Evolutionary conservation across 2,797 vertebrate genomes (phyloP).

Genomic region (Pelochelys cantorii): DNA sequence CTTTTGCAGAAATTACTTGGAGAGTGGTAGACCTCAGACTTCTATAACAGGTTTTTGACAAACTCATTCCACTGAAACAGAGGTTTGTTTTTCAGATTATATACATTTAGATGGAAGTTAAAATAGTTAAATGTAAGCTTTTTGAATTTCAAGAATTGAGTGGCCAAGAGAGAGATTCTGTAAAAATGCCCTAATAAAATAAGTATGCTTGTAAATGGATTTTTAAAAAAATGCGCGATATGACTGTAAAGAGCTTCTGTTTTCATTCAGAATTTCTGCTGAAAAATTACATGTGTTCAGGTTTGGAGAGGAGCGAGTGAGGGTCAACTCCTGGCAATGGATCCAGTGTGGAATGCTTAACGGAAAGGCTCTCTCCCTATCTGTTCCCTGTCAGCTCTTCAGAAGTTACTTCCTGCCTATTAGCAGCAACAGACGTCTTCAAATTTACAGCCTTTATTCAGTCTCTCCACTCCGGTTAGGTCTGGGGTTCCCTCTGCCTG

Average conservation of each 20-base stretch:
- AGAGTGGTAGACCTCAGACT: background rate
- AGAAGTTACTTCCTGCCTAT: background rate
- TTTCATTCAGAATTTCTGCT: background rate
- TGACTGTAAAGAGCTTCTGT: background rate
- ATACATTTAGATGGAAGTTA: background rate
- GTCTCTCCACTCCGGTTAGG: background rate
- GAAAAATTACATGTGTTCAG: background rate
- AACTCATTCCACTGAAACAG: background rate
- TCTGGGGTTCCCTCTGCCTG: background rate
- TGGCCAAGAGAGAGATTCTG: background rate
- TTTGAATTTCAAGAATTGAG: background rate
- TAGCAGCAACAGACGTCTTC: background rate
- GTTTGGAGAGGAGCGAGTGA: background rate
- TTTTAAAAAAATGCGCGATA: accelerated
- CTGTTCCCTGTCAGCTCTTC: background rate
- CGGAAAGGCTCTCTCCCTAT: accelerated
- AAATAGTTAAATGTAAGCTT: background rate
- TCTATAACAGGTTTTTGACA: background rate
- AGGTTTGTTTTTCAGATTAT: background rate
- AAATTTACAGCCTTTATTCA: background rate
- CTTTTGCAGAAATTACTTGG: background rate
- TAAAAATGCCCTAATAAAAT: background rate
- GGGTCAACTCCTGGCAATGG: background rate
- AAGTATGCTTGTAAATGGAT: background rate
- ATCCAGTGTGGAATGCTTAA: background rate